Conservation (phyloP, 2,797 vertebrate genomes). For the Geotrypetes seraphini region DNA sequence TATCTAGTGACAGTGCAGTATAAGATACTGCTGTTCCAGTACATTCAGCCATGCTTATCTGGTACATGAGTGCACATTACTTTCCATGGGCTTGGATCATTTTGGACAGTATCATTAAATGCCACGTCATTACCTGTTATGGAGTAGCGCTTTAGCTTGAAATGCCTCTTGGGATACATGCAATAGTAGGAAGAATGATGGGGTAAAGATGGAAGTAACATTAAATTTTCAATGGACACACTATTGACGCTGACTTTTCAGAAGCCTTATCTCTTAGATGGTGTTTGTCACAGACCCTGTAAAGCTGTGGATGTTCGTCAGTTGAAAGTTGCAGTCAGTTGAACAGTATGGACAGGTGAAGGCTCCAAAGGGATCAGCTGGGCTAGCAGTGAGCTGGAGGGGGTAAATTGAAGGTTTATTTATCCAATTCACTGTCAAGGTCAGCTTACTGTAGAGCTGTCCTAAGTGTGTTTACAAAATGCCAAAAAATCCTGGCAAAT, state of each 20-base stretch:
- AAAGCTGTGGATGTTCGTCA: slow-evolving; percentile 72
- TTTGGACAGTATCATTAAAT: slow-evolving; percentile 99
- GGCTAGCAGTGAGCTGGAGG: slow-evolving; percentile 66
- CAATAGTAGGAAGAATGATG: slow-evolving; percentile 61
- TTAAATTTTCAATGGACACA: slow-evolving; percentile 87
- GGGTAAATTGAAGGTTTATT: slow-evolving; percentile 99
- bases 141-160: slow-evolving; percentile 78
- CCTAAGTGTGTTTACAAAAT: slow-evolving; percentile 96
- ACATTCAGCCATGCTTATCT: slow-evolving; percentile 85
- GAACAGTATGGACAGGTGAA: slow-evolving; percentile 97
- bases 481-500: slow-evolving; percentile 96
- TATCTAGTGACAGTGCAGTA: slow-evolving; percentile 79
- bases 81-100: slow-evolving; percentile 84
- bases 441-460: slow-evolving; percentile 93
- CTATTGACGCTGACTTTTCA: slow-evolving; percentile 95
- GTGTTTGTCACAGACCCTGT: slow-evolving; percentile 92
- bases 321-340: slow-evolving; percentile 70
- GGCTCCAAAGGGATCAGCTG: slow-evolving; percentile 82
- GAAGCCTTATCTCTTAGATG: slow-evolving; percentile 81
- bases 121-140: slow-evolving; percentile 92
- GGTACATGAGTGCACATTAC: slow-evolving; percentile 78
- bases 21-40: slow-evolving; percentile 70
- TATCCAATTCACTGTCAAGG: slow-evolving; percentile 99
- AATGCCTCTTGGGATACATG: slow-evolving; percentile 59
- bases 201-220: slow-evolving; percentile 80